A percentile compares a stretch with the other conserved stretches of the same genome.
Conservation (phyloP, 2,113 vertebrate species). For the Neotoma lepida region DNA sequence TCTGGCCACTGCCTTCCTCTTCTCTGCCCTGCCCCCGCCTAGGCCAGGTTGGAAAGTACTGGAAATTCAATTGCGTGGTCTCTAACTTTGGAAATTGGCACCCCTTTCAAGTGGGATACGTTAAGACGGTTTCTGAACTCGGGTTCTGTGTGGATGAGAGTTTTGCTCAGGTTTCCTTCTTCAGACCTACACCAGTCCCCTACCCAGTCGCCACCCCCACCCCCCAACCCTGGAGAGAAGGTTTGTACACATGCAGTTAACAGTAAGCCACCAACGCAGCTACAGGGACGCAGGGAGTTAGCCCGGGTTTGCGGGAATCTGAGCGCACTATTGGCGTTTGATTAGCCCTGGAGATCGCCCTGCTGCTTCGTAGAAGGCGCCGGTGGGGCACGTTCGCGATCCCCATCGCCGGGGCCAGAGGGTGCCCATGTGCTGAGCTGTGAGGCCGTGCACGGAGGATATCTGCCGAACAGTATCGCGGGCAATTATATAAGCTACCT, state of each 20-base stretch:
- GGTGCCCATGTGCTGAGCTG: conserved; percentile 25
- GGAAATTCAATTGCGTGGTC: conserved; percentile 74
- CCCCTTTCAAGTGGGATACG: conserved; percentile 5
- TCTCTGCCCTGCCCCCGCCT: conserved; percentile 68
- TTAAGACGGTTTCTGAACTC: conserved; percentile 20
- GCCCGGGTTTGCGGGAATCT: not conserved
- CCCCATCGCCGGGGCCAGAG: not conserved
- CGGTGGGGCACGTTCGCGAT: not conserved
- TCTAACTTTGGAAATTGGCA: conserved; percentile 75
- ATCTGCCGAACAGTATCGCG: not conserved
- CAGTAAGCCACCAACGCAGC: not conserved
- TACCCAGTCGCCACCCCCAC: not conserved
- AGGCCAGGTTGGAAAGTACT: conserved; percentile 75
- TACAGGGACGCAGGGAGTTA: not conserved
- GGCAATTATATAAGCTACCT: conserved; percentile 76
- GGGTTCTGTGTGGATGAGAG: not conserved
- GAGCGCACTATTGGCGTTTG: not conserved
- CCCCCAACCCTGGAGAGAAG: not conserved
- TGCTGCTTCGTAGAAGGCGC: conserved; percentile 35
- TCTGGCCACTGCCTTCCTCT: not conserved
- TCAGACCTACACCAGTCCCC: not conserved
- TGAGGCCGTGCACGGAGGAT: not conserved
- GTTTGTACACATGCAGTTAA: conserved; percentile 43
- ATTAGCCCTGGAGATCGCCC: not conserved
- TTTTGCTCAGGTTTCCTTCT: not conserved